These are phyloP conservation scores for Thera obeliscata DNA, from an alignment of 2,888 invertebrate genomes.

Conservation along the genomic window DNA sequence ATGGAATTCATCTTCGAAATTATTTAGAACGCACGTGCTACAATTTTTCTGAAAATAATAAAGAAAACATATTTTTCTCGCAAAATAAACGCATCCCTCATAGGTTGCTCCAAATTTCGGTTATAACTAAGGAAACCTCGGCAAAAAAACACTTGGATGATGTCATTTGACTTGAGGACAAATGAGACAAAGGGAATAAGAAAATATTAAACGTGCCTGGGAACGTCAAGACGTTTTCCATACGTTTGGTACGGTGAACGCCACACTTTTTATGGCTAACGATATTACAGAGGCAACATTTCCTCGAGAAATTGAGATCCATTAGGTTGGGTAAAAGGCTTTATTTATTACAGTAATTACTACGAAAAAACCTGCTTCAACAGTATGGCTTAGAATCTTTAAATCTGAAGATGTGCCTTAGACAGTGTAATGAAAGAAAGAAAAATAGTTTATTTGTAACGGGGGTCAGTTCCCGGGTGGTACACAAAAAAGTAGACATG, in stretches of 20 bases:
- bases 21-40: slow-evolving; percentile 3
- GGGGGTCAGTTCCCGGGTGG: too few relatives aligned
- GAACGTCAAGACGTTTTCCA: slow-evolving; percentile 72
- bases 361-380: background rate
- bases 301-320: slow-evolving; percentile 29
- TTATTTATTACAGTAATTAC: slow-evolving; percentile 9
- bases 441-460: too few relatives aligned
- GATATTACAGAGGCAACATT: slow-evolving; percentile 29
- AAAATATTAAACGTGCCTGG: slow-evolving; percentile 82
- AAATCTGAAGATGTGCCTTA: too few relatives aligned
- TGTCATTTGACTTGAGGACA: slow-evolving; percentile 75
- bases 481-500: too few relatives aligned
- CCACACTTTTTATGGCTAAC: slow-evolving; percentile 39
- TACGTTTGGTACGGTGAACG: slow-evolving; percentile 66
- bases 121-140: slow-evolving; percentile 51
- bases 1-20: background rate
- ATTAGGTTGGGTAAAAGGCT: slow-evolving; percentile 21
- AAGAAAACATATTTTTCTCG: slow-evolving; percentile 23
- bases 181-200: slow-evolving; percentile 82
- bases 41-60: slow-evolving; percentile 17
- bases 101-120: slow-evolving; percentile 46
- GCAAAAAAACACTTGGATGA: slow-evolving; percentile 68
- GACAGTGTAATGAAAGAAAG: too few relatives aligned
- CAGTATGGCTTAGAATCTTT: too few relatives aligned
- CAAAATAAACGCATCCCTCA: slow-evolving; percentile 39